Evolutionary conservation across 2,797 vertebrate genomes (phyloP).

Genomic region (Hydrophis major): DNA sequence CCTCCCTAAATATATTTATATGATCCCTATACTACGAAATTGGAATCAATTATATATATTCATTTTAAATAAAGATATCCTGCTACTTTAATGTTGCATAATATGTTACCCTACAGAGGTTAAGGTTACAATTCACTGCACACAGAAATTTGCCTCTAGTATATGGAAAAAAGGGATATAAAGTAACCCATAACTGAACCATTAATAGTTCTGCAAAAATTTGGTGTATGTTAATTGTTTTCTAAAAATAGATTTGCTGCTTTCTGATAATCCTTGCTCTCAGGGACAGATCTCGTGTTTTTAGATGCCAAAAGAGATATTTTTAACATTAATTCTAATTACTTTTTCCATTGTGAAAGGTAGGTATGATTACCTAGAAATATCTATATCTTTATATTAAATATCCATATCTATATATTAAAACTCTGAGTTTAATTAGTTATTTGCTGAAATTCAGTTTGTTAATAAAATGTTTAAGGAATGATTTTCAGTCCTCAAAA

Average conservation of each 20-base stretch:
- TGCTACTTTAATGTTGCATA: background rate
- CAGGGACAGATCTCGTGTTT: background rate
- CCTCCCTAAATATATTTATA: background rate
- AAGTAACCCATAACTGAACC: slow-evolving; percentile 13
- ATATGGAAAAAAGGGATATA: slow-evolving; percentile 11
- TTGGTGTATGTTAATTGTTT: slow-evolving; percentile 29
- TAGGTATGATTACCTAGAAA: slow-evolving; percentile 13
- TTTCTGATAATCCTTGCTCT: slow-evolving; percentile 8
- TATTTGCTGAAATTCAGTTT: background rate
- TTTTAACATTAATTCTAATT: slow-evolving; percentile 2
- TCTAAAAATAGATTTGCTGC: slow-evolving; percentile 26
- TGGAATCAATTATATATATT: background rate
- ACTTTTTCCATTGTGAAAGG: background rate
- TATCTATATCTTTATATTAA: background rate
- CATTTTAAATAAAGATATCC: background rate
- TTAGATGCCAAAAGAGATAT: slow-evolving; percentile 11
- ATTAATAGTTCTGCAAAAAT: slow-evolving; percentile 28
- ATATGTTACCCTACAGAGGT: background rate
- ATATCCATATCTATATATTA: background rate
- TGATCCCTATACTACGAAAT: background rate
- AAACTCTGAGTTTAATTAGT: background rate
- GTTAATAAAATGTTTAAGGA: background rate
- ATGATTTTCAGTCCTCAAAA: background rate
- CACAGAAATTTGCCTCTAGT: slow-evolving; percentile 5
- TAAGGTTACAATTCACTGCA: background rate